Evolutionary conservation across 2,797 vertebrate genomes (phyloP), one percentile per base, ranked within the genome.

Genomic region (Salmo trutta): DNA sequence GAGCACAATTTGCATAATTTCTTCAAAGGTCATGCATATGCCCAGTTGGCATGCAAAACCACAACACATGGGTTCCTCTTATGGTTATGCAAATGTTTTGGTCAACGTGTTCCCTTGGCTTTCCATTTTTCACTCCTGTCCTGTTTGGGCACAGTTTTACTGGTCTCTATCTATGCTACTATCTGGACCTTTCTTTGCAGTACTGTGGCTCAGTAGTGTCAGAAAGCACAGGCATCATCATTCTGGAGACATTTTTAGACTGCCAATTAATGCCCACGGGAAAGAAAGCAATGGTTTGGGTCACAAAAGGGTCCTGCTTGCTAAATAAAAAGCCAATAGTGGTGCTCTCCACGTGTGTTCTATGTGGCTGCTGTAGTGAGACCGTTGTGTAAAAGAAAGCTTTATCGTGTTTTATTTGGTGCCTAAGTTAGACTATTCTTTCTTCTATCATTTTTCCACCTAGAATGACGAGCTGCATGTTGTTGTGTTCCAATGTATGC

Each of bases 391-490:
- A 87, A 84, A 86, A 85, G 82, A 91, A 91, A 93, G 93, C 93
- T 94, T 95, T 93, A 93, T 91, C 71, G 56, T 77, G 74, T 93
- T 91, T 93, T 83, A 83, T 92, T 92, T 92, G 90, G 92, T 94
- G 93, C 92, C 92, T 93, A 86, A 78, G 87, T 94, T 93, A 83
- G 77, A 90, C 77, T 80, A 72, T 68, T 72, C 53, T 65, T 66
- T 79, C 24, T 81, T 79, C 19, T 71, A 75, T 81, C 77, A 84
- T 70, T 83, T 85, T 90, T 89, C 88, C 87, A 87, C 85, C 77
- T 86, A 56, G 77, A 90, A 91, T 86, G 89, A 91, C 84, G 87
- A 87, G 89, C 87, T 89, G 87, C 92, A 93, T 93, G 91, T 84
- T 86, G 91, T 89, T 88, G 84, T 89, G 86, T 92, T 89, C 90